Percentiles rank a stretch among this genome's conserved stretches.
phyloP scores from a whole-genome alignment of 1,140 invertebrate genomes.

The Cotesia chilonis region DNA sequence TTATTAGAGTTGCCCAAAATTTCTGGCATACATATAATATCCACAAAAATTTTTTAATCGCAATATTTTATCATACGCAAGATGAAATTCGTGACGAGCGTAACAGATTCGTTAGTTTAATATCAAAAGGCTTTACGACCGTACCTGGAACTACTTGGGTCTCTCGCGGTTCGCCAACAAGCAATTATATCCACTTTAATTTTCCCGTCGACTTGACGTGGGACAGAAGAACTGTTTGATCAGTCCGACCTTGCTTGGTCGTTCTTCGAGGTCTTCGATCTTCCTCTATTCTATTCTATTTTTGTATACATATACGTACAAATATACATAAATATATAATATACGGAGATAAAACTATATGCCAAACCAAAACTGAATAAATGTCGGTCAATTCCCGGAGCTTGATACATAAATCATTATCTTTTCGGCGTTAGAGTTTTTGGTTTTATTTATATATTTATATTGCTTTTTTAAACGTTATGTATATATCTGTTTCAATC shows the following conservation, averaged over 20 bases:
- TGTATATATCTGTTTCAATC: no score
- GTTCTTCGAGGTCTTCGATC: conserved; percentile 26
- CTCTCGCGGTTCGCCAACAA: conserved; percentile 41
- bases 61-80: conserved; percentile 31
- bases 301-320: not conserved
- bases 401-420: conserved; percentile 48
- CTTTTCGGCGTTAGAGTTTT: conserved; percentile 29
- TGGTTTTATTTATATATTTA: conserved; percentile 3
- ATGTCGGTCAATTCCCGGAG: conserved; percentile 37
- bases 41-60: conserved; percentile 21
- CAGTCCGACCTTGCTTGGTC: conserved; percentile 46
- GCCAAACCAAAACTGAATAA: conserved; percentile 29
- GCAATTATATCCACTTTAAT: conserved; percentile 55
- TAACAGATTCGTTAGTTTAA: conserved; percentile 51
- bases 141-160: conserved; percentile 51
- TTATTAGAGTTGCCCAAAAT: conserved; percentile 1
- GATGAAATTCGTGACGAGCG: conserved; percentile 29
- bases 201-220: conserved; percentile 46
- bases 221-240: conserved; percentile 48
- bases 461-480: not conserved
- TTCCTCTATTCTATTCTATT: conserved; percentile 10
- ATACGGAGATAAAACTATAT: not conserved
- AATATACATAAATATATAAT: not conserved
- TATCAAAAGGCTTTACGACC: conserved; percentile 51
- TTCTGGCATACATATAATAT: not conserved